Percentiles rank a stretch among this genome's conserved stretches.
phyloP scores from a whole-genome alignment of 2,888 invertebrate genomes.

The Himalopsyche tibetana region DNA sequence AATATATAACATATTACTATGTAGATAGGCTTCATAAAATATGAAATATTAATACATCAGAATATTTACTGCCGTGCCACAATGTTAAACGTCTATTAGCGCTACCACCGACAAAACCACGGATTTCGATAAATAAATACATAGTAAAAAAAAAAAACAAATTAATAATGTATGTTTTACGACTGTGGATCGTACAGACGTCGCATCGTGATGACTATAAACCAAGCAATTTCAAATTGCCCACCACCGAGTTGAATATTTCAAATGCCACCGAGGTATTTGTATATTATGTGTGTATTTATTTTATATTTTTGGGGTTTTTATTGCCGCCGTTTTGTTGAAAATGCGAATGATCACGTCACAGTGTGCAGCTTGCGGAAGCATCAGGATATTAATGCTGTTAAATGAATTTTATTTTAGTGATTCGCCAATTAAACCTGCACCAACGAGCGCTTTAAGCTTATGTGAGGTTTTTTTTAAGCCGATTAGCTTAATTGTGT shows the following conservation, averaged over 20 bases:
- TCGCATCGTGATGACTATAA: slow-evolving; percentile 29
- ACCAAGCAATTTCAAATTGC: slow-evolving; percentile 41
- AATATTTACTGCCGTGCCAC: slow-evolving; percentile 6
- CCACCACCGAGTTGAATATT: slow-evolving; percentile 53
- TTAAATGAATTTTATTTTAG: too few relatives aligned
- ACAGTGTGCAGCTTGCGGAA: neutral
- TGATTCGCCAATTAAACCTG: too few relatives aligned
- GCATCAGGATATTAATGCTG: too few relatives aligned
- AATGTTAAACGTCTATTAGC: slow-evolving; percentile 14
- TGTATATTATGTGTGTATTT: slow-evolving; percentile 52
- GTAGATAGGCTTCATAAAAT: neutral
- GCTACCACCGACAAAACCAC: slow-evolving; percentile 21
- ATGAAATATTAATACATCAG: slow-evolving; percentile 15
- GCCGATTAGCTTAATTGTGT: too few relatives aligned
- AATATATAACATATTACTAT: too few relatives aligned
- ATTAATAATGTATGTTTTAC: slow-evolving; percentile 28
- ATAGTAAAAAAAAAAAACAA: slow-evolving; percentile 23
- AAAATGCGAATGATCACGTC: neutral
- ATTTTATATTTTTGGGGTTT: slow-evolving; percentile 44
- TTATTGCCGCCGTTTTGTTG: slow-evolving; percentile 56
- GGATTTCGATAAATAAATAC: slow-evolving; percentile 21
- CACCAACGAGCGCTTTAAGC: too few relatives aligned
- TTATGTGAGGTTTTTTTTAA: too few relatives aligned
- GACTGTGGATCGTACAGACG: neutral
- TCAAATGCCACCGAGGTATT: slow-evolving; percentile 47